phyloP scores from a whole-genome alignment of 1,140 invertebrate species.

The Sesamia nonagrioides region DNA sequence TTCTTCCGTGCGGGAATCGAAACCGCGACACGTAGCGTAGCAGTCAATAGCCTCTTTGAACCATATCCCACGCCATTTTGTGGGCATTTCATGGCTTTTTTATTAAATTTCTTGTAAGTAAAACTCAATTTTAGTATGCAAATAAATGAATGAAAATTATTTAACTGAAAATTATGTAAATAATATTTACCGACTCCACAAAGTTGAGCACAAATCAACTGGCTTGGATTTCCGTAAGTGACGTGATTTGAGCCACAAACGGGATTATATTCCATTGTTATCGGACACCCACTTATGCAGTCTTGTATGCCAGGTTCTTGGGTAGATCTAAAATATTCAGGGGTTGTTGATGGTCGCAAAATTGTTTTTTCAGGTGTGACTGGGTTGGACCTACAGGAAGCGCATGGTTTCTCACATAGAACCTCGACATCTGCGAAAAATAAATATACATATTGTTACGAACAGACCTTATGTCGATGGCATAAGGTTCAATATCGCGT shows the following conservation, averaged over 20 bases:
- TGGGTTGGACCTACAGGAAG: neutral
- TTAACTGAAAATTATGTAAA: neutral
- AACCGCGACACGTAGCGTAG: no score
- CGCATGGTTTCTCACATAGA: constrained; percentile 29
- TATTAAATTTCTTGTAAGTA: no score
- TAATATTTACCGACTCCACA: constrained; percentile 87
- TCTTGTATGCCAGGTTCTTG: constrained; percentile 7
- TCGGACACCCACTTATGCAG: constrained; percentile 85
- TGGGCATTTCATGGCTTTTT: no score
- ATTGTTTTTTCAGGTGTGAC: neutral
- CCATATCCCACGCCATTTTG: no score
- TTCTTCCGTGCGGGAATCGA: no score
- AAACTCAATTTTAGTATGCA: no score
- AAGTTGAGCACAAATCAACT: constrained; percentile 87
- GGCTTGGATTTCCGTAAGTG: constrained; percentile 89
- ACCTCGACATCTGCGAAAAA: constrained; percentile 20
- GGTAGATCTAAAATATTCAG: neutral
- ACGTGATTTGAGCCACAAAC: constrained; percentile 91
- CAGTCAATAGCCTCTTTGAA: no score
- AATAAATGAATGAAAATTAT: no score
- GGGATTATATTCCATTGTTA: constrained; percentile 90
- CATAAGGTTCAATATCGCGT: no score
- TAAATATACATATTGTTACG: neutral
- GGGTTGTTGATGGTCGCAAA: neutral
- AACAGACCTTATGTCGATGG: no score